Evolutionary conservation across 2,113 vertebrate genomes (phyloP).

Genomic region (Phasianus colchicus): DNA sequence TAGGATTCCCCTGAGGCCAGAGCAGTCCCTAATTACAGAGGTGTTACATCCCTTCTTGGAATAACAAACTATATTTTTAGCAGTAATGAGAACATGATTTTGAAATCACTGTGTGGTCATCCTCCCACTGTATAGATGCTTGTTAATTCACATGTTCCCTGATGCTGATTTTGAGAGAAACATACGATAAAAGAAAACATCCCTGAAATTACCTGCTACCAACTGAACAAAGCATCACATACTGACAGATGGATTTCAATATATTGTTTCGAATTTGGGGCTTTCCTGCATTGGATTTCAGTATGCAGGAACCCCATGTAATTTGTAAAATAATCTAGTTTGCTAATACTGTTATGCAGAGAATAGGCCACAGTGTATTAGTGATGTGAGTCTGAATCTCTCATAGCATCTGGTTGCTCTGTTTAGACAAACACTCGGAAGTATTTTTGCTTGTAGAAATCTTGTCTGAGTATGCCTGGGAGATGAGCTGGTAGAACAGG

Average conservation of each 20-base stretch:
- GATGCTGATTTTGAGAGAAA: slow-evolving; percentile 21
- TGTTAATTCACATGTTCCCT: slow-evolving; percentile 56
- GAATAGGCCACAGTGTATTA: not conserved
- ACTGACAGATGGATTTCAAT: not conserved
- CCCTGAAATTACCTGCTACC: not conserved
- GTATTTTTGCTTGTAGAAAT: not conserved
- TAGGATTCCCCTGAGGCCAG: slow-evolving; percentile 64
- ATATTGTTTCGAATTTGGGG: not conserved
- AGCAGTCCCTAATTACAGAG: slow-evolving; percentile 71
- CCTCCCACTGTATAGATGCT: slow-evolving; percentile 50
- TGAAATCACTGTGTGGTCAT: slow-evolving; percentile 64
- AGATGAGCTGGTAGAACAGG: not conserved
- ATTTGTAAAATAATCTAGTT: not conserved
- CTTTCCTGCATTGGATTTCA: not conserved
- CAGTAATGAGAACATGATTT: slow-evolving; percentile 62
- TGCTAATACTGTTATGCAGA: not conserved
- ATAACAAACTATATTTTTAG: slow-evolving; percentile 68
- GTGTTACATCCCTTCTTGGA: slow-evolving; percentile 69
- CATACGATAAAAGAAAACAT: not conserved
- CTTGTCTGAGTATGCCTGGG: not conserved
- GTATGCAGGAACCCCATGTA: not conserved
- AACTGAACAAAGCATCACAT: not conserved
- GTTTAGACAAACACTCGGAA: not conserved
- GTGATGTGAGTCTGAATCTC: not conserved
- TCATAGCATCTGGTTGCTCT: not conserved